phyloP scores from a whole-genome alignment of 2,113 vertebrate genomes.

The Lepus timidus region DNA sequence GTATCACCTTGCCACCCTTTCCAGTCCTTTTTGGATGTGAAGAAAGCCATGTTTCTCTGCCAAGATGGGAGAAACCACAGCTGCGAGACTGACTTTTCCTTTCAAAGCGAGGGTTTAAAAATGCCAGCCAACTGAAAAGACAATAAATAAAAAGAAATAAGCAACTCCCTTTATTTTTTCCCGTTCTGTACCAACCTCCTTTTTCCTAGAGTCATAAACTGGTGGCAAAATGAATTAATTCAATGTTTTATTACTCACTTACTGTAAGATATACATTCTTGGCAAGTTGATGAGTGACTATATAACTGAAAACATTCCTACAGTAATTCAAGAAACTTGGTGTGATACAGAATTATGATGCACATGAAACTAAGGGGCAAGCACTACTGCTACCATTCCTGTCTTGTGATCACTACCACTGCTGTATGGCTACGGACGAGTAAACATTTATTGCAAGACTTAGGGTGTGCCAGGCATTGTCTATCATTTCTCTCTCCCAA shows the following conservation, averaged over 20 bases:
- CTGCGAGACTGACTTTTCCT: constrained; percentile 29
- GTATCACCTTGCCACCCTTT: neutral
- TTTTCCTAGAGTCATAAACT: constrained; percentile 47
- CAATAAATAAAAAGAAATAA: constrained; percentile 46
- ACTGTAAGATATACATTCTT: constrained; percentile 53
- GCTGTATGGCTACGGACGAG: neutral
- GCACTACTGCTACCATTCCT: neutral
- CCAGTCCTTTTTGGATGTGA: neutral
- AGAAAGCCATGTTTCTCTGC: constrained; percentile 50
- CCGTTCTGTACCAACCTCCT: neutral
- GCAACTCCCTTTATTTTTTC: neutral
- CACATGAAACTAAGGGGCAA: neutral
- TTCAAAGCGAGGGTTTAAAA: constrained; percentile 50
- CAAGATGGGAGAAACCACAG: constrained; percentile 33
- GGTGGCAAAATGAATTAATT: constrained; percentile 66
- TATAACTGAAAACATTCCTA: constrained; percentile 35
- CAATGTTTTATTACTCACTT: constrained; percentile 59
- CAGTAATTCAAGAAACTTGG: constrained; percentile 52
- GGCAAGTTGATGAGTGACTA: constrained; percentile 69
- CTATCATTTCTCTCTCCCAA: neutral
- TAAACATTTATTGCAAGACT: neutral
- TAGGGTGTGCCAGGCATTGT: neutral
- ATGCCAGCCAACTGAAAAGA: constrained; percentile 42
- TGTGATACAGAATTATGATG: neutral
- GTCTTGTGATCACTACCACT: neutral